phyloP scores from a whole-genome alignment of 2,797 vertebrate genomes.

The Phylloscopus collybita region DNA sequence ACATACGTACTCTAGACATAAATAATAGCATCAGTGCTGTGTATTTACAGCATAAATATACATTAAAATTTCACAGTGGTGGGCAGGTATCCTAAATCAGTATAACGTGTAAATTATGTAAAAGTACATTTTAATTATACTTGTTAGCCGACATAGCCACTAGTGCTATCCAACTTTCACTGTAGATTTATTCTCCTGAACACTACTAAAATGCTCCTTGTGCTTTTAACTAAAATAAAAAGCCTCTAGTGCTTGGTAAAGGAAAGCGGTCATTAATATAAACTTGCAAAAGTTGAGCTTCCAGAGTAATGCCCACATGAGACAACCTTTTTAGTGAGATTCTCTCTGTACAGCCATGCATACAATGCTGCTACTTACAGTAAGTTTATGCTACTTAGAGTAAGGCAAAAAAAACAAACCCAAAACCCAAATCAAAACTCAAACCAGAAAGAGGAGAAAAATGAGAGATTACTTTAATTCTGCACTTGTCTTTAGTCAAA shows the following conservation, averaged over 20 bases:
- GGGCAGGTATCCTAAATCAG: not conserved
- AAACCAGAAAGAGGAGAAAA: not conserved
- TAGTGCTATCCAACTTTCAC: not conserved
- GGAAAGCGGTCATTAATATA: not conserved
- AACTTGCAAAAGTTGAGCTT: conserved; percentile 1
- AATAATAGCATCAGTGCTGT: not conserved
- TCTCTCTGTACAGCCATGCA: not conserved
- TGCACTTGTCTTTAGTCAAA: not conserved
- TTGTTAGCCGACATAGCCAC: not conserved
- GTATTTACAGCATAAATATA: not conserved
- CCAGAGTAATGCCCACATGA: not conserved
- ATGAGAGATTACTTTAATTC: not conserved
- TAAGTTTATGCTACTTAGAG: not conserved
- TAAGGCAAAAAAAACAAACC: not conserved
- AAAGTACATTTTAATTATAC: not conserved
- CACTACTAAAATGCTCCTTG: not conserved
- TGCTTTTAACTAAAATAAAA: conserved; percentile 10
- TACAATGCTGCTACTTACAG: not conserved
- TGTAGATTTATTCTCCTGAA: not conserved
- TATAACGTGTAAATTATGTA: not conserved
- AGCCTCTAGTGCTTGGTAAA: not conserved
- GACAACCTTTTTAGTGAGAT: not conserved
- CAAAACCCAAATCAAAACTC: not conserved
- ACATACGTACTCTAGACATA: not conserved
- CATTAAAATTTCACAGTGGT: not conserved